phyloP scores from a whole-genome alignment of 2,113 vertebrate species.

The Cololabis saira region DNA sequence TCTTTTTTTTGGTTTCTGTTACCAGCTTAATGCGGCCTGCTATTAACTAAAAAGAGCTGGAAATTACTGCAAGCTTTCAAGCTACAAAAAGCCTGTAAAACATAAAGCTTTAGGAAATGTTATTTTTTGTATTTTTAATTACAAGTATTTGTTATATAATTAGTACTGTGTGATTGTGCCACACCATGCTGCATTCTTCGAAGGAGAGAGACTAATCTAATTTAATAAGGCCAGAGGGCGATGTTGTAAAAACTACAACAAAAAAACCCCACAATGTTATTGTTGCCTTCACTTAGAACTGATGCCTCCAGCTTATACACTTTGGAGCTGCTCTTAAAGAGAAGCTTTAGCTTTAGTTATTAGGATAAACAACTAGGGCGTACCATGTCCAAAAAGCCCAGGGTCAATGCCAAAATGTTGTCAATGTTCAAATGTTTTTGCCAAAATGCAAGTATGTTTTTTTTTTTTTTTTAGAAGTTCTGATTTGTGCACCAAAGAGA shows the following conservation, averaged over 20 bases:
- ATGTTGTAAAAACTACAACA: constrained; percentile 11
- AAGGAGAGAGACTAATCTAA: constrained; percentile 4
- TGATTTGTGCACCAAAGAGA: no score
- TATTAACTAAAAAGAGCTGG: no score
- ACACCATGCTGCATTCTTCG: background rate
- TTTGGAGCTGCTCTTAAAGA: background rate
- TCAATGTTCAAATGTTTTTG: no score
- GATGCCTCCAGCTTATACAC: background rate
- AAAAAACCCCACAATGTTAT: background rate
- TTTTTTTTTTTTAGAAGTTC: no score
- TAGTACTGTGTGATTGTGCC: background rate
- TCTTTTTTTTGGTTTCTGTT: no score
- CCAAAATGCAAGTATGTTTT: no score
- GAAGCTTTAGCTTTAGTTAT: background rate
- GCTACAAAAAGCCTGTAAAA: background rate
- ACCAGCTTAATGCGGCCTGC: no score
- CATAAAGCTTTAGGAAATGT: constrained; percentile 1
- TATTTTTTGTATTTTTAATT: background rate
- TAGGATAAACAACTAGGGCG: no score
- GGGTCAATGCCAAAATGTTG: no score
- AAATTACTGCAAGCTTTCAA: background rate
- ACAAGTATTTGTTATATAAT: constrained; percentile 2
- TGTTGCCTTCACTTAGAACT: constrained; percentile 2
- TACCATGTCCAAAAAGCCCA: no score
- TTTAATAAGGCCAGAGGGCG: constrained; percentile 6